A percentile compares a stretch with the other conserved stretches of the same genome.
Conservation (phyloP, 2,113 vertebrate species). For the Lampris incognitus region DNA sequence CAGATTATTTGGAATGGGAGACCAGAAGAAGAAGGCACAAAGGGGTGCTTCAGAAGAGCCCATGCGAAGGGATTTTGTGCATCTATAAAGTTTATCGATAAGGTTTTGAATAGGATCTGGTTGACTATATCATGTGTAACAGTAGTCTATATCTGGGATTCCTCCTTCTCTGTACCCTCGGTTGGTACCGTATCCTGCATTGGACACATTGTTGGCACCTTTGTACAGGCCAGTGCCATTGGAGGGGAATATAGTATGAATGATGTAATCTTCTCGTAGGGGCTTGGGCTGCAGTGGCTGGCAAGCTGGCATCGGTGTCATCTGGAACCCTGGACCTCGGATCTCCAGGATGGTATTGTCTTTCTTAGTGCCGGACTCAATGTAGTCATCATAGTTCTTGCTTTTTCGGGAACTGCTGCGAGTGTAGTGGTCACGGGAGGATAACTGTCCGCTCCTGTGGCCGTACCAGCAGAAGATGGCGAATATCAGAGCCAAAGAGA, state of each 20-base stretch:
- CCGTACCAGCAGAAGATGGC: conserved; percentile 90
- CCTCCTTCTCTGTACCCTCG: conserved; percentile 91
- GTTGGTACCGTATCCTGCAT: conserved; percentile 88
- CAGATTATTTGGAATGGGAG: conserved; percentile 82
- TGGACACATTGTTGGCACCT: conserved; percentile 81
- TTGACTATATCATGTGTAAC: conserved; percentile 87
- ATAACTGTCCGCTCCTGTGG: conserved; percentile 85
- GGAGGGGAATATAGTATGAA: conserved; percentile 94
- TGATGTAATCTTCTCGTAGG: conserved; percentile 90
- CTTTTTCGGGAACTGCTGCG: conserved; percentile 81
- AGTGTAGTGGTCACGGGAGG: conserved; percentile 84
- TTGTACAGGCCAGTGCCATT: conserved; percentile 92
- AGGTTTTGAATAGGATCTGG: conserved; percentile 72
- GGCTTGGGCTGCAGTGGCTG: conserved; percentile 86
- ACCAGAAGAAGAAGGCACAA: conserved; percentile 86
- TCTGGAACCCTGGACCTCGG: conserved; percentile 89
- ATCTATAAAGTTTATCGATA: conserved; percentile 81
- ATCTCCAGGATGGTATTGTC: conserved; percentile 94
- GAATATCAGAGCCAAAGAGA: conserved; percentile 89
- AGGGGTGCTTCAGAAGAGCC: conserved; percentile 82
- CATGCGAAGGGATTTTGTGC: conserved; percentile 82
- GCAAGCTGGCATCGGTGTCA: conserved; percentile 88
- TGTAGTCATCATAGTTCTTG: conserved; percentile 89
- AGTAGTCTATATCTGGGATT: conserved; percentile 92
- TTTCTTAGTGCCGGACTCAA: conserved; percentile 95